Conservation (phyloP, 2,888 invertebrate species). For the Rhorus exstirpatorius region DNA sequence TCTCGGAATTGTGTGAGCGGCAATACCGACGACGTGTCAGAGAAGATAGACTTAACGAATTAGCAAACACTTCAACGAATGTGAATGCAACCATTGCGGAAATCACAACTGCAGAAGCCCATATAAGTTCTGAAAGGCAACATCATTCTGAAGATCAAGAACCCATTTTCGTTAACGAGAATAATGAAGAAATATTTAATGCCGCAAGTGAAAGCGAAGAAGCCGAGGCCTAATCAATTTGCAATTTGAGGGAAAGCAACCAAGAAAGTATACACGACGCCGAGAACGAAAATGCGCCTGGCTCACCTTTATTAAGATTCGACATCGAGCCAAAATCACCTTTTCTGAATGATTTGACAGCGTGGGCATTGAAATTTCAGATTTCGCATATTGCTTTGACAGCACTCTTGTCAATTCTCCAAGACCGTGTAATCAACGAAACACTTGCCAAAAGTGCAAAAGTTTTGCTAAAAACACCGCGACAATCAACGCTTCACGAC, state of each 20-base stretch:
- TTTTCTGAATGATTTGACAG: constrained; percentile 44
- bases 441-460: constrained; percentile 44
- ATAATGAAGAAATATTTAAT: constrained; percentile 38
- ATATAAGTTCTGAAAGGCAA: neutral
- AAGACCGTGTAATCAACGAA: constrained; percentile 44
- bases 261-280: constrained; percentile 38
- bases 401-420: constrained; percentile 45
- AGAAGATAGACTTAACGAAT: constrained; percentile 42
- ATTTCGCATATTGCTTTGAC: constrained; percentile 41
- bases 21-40: constrained; percentile 46
- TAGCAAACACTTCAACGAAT: constrained; percentile 41
- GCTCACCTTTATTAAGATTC: constrained; percentile 26
- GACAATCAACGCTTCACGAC: constrained; percentile 45
- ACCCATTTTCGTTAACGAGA: constrained; percentile 26
- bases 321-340: constrained; percentile 43
- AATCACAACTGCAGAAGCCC: neutral
- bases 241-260: constrained; percentile 25
- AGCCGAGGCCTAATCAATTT: constrained; percentile 21
- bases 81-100: constrained; percentile 10
- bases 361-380: constrained; percentile 37
- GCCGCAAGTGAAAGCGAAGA: constrained; percentile 29
- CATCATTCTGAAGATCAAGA: constrained; percentile 15
- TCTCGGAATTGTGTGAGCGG: constrained; percentile 50
- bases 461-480: constrained; percentile 47
- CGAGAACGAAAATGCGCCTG: constrained; percentile 35